Evolutionary conservation across 2,113 vertebrate species (phyloP).

Genomic region (Eurystomus gularis): DNA sequence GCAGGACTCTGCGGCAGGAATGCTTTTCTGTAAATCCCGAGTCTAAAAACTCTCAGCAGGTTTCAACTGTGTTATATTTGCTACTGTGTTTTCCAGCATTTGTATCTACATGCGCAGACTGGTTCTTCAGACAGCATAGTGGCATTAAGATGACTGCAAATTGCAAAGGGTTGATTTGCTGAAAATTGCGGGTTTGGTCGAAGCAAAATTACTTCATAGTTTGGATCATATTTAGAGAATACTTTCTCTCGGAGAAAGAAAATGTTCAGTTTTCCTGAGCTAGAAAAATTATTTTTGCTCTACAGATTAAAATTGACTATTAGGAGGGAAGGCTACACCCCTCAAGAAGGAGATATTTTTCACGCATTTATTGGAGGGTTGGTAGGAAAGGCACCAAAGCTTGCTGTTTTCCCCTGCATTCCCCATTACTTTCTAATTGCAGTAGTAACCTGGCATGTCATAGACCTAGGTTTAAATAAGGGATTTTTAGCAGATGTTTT

Average conservation of each 20-base stretch:
- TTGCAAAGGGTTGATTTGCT: not conserved
- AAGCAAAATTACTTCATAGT: not conserved
- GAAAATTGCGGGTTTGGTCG: not conserved
- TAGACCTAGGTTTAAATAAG: not conserved
- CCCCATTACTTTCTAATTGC: not conserved
- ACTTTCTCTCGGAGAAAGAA: not conserved
- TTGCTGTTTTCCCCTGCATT: not conserved
- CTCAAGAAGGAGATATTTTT: not conserved
- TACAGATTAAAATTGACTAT: not conserved
- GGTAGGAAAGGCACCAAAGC: not conserved
- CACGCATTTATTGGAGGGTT: not conserved
- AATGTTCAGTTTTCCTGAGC: not conserved
- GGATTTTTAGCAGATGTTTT: conserved; percentile 39
- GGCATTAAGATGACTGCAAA: not conserved
- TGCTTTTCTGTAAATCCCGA: not conserved
- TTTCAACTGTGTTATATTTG: not conserved
- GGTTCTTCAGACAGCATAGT: not conserved
- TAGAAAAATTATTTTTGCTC: not conserved
- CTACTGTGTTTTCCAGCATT: not conserved
- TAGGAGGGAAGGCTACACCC: not conserved
- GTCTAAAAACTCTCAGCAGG: not conserved
- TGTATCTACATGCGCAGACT: not conserved
- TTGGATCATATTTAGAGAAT: not conserved
- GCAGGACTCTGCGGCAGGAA: not conserved
- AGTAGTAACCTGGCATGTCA: conserved; percentile 2